Conservation (phyloP, 2,113 vertebrate species). For the Holacanthus passer region DNA sequence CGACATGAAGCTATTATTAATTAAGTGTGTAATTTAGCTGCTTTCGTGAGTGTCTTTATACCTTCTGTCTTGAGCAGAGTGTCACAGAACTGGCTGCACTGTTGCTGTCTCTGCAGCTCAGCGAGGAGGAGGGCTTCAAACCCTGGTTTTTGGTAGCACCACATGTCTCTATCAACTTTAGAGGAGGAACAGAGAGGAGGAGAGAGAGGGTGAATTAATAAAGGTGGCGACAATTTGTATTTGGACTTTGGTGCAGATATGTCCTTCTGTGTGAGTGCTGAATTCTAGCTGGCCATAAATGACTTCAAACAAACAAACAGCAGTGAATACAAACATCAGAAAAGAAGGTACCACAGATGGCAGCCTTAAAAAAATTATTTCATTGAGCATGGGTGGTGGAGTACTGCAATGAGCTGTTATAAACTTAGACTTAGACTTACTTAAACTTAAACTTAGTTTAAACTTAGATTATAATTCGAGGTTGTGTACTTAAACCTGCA, state of each 20-base stretch:
- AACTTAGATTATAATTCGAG: too few relatives aligned
- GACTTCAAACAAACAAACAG: background rate
- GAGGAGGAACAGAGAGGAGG: background rate
- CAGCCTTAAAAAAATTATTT: too few relatives aligned
- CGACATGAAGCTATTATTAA: background rate
- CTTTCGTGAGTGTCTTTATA: conserved; percentile 65
- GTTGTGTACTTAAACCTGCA: too few relatives aligned
- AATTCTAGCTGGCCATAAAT: background rate
- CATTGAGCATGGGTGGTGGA: too few relatives aligned
- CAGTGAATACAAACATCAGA: too few relatives aligned
- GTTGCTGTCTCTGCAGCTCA: conserved; percentile 90
- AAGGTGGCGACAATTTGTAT: background rate
- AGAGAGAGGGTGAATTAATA: background rate
- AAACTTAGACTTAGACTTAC: too few relatives aligned
- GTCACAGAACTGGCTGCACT: conserved; percentile 88
- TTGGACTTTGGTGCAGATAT: background rate
- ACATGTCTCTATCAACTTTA: conserved; percentile 69
- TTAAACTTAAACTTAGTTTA: too few relatives aligned
- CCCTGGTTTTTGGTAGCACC: conserved; percentile 73
- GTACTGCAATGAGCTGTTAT: too few relatives aligned
- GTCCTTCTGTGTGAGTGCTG: background rate
- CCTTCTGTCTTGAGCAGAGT: conserved; percentile 89
- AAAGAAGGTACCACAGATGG: too few relatives aligned
- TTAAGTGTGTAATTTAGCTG: background rate
- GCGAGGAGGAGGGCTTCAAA: conserved; percentile 77